Conservation (phyloP, 2,113 vertebrate genomes). For the Alligator mississippiensis region DNA sequence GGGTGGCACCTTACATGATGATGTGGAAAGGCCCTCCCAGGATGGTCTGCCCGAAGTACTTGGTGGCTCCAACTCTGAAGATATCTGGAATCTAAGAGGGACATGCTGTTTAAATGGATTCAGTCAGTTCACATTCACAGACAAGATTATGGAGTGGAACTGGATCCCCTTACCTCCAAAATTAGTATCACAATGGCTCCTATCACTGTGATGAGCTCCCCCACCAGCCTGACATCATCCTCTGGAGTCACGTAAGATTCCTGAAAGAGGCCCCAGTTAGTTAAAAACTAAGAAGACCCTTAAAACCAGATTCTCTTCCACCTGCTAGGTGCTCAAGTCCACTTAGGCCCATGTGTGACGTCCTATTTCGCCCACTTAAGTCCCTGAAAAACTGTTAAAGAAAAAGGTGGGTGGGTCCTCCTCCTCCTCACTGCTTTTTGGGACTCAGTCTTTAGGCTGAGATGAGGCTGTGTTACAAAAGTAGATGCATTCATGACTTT, state of each 20-base stretch:
- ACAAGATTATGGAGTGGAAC: not conserved
- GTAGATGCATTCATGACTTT: too few species aligned
- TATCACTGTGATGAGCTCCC: constrained; percentile 90
- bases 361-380: too few species aligned
- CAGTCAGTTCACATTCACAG: not conserved
- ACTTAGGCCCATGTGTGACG: too few species aligned
- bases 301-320: not conserved
- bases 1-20: constrained; percentile 85
- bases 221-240: constrained; percentile 88
- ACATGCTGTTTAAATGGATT: not conserved
- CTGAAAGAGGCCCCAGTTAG: constrained; percentile 60
- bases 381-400: too few species aligned
- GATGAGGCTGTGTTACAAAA: too few species aligned
- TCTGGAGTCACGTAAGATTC: constrained; percentile 88
- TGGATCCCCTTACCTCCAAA: constrained; percentile 84
- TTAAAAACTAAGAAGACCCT: not conserved
- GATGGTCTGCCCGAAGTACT: constrained; percentile 94
- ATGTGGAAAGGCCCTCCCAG: constrained; percentile 95
- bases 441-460: too few species aligned
- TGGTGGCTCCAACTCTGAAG: constrained; percentile 89
- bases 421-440: too few species aligned
- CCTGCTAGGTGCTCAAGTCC: too few species aligned
- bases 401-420: too few species aligned
- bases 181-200: constrained; percentile 91
- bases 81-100: constrained; percentile 90